Evolutionary conservation across 2,888 invertebrate species (phyloP), one percentile per base, ranked within the genome.

Genomic region (Leptothorax acervorum): DNA sequence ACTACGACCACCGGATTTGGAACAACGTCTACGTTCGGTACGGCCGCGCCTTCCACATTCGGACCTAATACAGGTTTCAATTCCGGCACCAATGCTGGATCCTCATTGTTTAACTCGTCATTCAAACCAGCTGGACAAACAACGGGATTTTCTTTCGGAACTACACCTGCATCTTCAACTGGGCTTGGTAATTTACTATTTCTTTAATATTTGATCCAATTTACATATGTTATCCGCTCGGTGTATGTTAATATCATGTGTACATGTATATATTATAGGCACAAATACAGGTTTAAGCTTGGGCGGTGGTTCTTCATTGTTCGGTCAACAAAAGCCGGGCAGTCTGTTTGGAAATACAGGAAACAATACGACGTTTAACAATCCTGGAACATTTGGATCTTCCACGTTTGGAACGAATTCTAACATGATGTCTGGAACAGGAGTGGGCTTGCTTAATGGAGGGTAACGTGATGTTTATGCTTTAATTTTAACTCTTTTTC

Each of bases 261-360:
- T 65, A 23, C 4, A 23, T 60, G n/a, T 57, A 4, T 23, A 6
- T 6, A 60, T 51, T 51, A 15, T 15, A 90, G 89, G 91, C 68
- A 91, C 93, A 91, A 95, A 95, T n/a, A 93, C 94, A 0, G 95
- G 95, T n/a, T 90, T 96, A 23, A 90, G 85, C 48, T 86, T 94
- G 82, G 92, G 92, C 23, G 88, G 91, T 28, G 92, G 92, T 42
- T 91, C 91, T 75, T 92, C 92, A 0, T 88, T 93, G 12, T 95
- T 95, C 86, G 94, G 94, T 0, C 94, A 95, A 90, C 92, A 92
- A 93, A 95, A 96, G 89, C 95, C 96, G 0, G 95, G 95, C 9
- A 95, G 95, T 3, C 92, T 97, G 5, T 97, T 97, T 91, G 96
- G 96, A 4, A 96, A 93, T 87, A 93, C 95, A 0, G 94, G 94